phyloP scores from a whole-genome alignment of 2,797 vertebrate species.

The Staurois parvus region DNA sequence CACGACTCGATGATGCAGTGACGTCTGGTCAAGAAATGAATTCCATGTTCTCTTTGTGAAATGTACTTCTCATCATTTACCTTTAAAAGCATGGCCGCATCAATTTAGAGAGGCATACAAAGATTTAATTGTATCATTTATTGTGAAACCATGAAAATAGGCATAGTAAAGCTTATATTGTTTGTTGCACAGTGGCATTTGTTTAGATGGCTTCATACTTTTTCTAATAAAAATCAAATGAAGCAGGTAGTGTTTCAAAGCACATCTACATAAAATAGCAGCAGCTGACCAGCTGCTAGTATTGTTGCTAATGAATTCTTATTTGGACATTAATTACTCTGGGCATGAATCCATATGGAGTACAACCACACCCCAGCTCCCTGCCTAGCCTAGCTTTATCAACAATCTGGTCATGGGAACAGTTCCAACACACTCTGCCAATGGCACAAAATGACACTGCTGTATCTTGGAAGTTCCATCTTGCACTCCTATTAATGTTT shows the following conservation, averaged over 20 bases:
- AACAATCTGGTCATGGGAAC: background rate
- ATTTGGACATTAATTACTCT: background rate
- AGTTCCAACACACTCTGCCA: background rate
- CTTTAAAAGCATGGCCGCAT: background rate
- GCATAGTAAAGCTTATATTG: too few relatives aligned
- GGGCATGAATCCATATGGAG: background rate
- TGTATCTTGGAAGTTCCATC: background rate
- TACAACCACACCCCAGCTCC: background rate
- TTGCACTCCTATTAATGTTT: background rate
- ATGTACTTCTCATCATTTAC: slow-evolving; percentile 18
- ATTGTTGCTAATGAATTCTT: background rate
- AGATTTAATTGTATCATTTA: background rate
- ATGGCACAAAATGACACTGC: background rate
- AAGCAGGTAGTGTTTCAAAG: background rate
- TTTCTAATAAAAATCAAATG: background rate
- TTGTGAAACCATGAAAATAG: background rate
- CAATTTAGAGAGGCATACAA: background rate
- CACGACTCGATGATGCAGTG: slow-evolving; percentile 10
- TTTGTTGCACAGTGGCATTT: too few relatives aligned
- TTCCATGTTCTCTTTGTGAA: slow-evolving; percentile 14
- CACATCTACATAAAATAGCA: background rate
- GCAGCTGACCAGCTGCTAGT: background rate
- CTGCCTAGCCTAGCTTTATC: background rate
- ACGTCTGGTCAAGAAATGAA: slow-evolving; percentile 8
- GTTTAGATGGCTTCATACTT: too few relatives aligned